Conservation (phyloP, 2,888 invertebrate species). For the Mesochorus sp. region DNA sequence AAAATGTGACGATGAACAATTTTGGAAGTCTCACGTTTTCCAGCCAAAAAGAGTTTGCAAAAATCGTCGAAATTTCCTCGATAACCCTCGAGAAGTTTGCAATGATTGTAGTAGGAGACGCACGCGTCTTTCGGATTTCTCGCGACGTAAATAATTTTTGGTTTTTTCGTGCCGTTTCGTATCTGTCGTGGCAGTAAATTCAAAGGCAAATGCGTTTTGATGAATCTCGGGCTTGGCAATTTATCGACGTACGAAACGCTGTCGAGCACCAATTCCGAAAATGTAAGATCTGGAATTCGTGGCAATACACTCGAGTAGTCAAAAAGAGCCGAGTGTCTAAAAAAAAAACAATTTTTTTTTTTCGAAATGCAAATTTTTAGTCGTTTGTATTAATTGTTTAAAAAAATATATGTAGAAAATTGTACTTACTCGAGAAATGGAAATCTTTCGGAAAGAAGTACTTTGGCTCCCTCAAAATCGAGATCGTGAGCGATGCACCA, state of each 20-base stretch:
- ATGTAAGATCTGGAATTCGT: constrained; percentile 69
- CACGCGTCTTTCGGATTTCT: constrained; percentile 89
- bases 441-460: constrained; percentile 85
- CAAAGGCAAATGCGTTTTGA: constrained; percentile 87
- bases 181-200: constrained; percentile 84
- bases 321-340: constrained; percentile 77
- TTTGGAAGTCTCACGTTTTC: constrained; percentile 83
- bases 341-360: too few species aligned
- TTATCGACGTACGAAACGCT: constrained; percentile 78
- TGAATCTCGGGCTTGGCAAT: constrained; percentile 83
- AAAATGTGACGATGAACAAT: background rate
- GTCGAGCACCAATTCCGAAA: constrained; percentile 69
- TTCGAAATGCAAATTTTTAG: too few species aligned
- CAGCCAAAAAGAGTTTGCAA: constrained; percentile 85
- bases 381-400: background rate
- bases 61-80: constrained; percentile 84
- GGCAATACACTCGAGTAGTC: constrained; percentile 78
- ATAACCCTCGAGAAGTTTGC: constrained; percentile 84
- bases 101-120: constrained; percentile 88
- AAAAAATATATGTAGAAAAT: background rate
- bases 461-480: constrained; percentile 85
- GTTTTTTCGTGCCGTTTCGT: constrained; percentile 78
- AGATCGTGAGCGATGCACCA: constrained; percentile 87
- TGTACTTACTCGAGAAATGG: constrained; percentile 88
- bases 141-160: constrained; percentile 87